A percentile compares a stretch with the other conserved stretches of the same genome.
phyloP scores from a whole-genome alignment of 2,888 invertebrate genomes.

The Drosophila putrida region DNA sequence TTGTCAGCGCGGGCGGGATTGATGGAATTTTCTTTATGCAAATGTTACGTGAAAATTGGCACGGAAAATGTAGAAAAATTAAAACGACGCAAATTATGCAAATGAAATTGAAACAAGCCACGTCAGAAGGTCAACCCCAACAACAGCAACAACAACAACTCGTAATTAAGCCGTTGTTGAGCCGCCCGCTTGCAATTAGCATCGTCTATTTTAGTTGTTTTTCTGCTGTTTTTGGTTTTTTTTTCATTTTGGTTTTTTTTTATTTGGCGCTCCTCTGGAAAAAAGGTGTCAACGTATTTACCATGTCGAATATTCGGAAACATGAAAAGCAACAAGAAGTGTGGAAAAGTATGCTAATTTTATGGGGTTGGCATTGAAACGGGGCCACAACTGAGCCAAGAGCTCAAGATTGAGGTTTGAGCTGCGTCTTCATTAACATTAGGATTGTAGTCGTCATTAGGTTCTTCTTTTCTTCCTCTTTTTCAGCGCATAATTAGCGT shows the following conservation, averaged over 20 bases:
- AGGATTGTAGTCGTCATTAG: conserved; percentile 42
- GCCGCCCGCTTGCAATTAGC: conserved; percentile 75
- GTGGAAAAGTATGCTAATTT: conserved; percentile 71
- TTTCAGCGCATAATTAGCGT: conserved; percentile 64
- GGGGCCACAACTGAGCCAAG: conserved; percentile 65
- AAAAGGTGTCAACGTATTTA: conserved; percentile 76
- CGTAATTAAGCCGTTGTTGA: conserved; percentile 73
- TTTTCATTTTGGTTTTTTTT: conserved; percentile 12
- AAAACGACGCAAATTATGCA: conserved; percentile 70
- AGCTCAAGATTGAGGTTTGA: conserved; percentile 32
- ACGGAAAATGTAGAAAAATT: conserved; percentile 64
- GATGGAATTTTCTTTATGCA: conserved; percentile 61
- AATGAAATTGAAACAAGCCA: conserved; percentile 53
- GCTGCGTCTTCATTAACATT: conserved; percentile 55
- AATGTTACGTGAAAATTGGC: conserved; percentile 64
- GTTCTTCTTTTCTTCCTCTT: conserved; percentile 35
- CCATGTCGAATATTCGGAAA: conserved; percentile 55
- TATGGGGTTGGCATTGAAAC: conserved; percentile 66
- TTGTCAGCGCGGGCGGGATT: conserved; percentile 32
- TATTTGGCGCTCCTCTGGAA: conserved; percentile 6
- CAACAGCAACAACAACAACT: conserved; percentile 47
- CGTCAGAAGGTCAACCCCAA: conserved; percentile 63
- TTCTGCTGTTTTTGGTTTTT: conserved; percentile 11
- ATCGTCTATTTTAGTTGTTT: conserved; percentile 49
- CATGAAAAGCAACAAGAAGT: conserved; percentile 56